These are phyloP conservation scores for Eumerus sabulonum DNA, from an alignment of 2,888 invertebrate genomes.

Conservation along the genomic window DNA sequence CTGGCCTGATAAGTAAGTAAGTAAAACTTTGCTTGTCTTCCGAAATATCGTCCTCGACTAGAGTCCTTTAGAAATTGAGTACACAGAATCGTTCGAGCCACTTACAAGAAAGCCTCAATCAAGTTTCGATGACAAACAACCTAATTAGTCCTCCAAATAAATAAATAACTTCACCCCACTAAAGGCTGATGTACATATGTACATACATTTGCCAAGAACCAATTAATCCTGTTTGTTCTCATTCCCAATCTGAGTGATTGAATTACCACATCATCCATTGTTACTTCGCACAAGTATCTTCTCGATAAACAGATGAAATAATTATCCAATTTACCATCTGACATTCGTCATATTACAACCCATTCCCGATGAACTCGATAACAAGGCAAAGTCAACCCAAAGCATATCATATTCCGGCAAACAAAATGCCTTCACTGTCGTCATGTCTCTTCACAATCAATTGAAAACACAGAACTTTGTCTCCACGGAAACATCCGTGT, in stretches of 20 bases:
- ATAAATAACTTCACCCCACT: too few species aligned
- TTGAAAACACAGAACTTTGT: conserved; percentile 6
- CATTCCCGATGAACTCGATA: not conserved
- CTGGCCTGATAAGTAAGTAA: too few species aligned
- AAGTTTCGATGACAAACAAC: too few species aligned
- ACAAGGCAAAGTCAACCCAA: not conserved
- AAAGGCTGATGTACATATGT: too few species aligned
- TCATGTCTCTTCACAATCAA: conserved; percentile 16
- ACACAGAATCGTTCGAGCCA: too few species aligned
- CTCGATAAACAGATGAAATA: conserved; percentile 48
- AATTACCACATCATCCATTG: conserved; percentile 38
- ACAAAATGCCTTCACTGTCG: too few species aligned
- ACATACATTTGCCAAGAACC: not conserved
- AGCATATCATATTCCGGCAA: conserved; percentile 30
- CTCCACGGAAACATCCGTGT: too few species aligned
- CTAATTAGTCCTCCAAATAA: too few species aligned
- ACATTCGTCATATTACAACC: not conserved
- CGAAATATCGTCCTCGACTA: too few species aligned
- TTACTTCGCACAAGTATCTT: conserved; percentile 28
- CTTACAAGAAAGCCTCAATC: too few species aligned
- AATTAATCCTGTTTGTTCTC: conserved; percentile 22
- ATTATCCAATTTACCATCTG: conserved; percentile 49
- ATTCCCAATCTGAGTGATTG: conserved; percentile 25
- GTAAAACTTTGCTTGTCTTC: too few species aligned
- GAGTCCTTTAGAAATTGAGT: too few species aligned